Evolutionary conservation across 1,140 invertebrate species (phyloP).

Genomic region (Rhopalosiphum padi): DNA sequence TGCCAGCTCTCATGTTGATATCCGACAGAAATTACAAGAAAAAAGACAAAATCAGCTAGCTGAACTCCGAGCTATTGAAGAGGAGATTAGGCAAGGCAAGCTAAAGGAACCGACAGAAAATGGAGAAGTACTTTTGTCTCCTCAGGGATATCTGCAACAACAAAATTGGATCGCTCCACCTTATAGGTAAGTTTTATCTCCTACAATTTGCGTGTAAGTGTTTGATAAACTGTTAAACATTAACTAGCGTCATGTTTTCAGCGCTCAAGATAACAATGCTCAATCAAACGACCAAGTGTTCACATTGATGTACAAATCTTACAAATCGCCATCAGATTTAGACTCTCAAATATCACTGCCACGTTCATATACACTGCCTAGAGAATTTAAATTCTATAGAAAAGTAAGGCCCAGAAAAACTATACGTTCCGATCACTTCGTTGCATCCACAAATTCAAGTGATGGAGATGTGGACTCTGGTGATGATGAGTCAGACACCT

Average conservation of each 20-base stretch:
- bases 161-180: conserved; percentile 63
- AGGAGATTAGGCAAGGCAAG: conserved; percentile 86
- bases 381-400: conserved; percentile 83
- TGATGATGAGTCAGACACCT: conserved; percentile 61
- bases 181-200: not conserved
- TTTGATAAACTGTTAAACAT: not conserved
- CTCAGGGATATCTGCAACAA: conserved; percentile 59
- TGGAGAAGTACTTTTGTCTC: conserved; percentile 62
- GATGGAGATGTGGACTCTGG: conserved; percentile 69
- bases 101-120: conserved; percentile 67
- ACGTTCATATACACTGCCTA: conserved; percentile 81
- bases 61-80: conserved; percentile 78
- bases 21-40: conserved; percentile 85
- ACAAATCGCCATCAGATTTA: conserved; percentile 73
- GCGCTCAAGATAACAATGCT: conserved; percentile 40
- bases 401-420: conserved; percentile 67
- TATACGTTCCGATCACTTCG: conserved; percentile 70
- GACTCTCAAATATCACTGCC: conserved; percentile 81
- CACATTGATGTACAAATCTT: conserved; percentile 66
- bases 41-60: conserved; percentile 88
- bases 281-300: conserved; percentile 60
- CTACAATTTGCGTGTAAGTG: not conserved
- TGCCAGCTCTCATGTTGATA: conserved; percentile 80
- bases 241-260: not conserved
- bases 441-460: conserved; percentile 83